Base-by-base conservation (phyloP, 2,888 invertebrate species). In the Neuroscelio doddi region DNA sequence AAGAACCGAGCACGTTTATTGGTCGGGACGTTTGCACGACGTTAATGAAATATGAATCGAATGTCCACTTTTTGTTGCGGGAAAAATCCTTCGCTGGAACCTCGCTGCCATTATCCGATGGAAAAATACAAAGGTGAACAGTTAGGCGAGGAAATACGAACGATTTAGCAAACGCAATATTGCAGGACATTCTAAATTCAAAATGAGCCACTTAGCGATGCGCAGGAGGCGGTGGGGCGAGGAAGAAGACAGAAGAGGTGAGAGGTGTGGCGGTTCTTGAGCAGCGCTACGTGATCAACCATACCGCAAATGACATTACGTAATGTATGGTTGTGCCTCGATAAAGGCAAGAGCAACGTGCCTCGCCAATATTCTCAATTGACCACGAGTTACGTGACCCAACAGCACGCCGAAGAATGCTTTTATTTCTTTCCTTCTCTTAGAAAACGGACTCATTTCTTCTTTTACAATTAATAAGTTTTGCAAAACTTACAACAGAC, bases 131-230 rank as follows among this genome's bases (percentile, higher is more conserved):
- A 12, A 30, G n/a, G 38, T 34, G 21, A 16, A 36, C 41, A 45
- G 52, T 45, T 36, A 12, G 14, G 12, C 8, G 4, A 10, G 53
- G 55, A 55, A 62, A 64, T 64, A 52, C 41, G 62, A 67, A 61
- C 68, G 68, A 71, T 73, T 72, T 69, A 65, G 58, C 64, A 57
- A 57, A 63, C 46, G 50, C 46, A 67, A 62, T 61, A 72, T 71
- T 58, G 45, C 63, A 36, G 66, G 58, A 52, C 68, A 74, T 76
- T 75, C 75, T 72, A 76, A 76, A 76, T 75, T 69, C 71, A 45
- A 68, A 70, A 75, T 76, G 74, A n/a, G 72, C 58, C 73, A 76
- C 71, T 74, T 72, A 73, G 70, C 64, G 8, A 36, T 8, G 36
- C 3, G 14, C 14, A 36, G 12, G 5, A 14, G 14, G 2, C n/a